Evolutionary conservation across 2,888 invertebrate genomes (phyloP).

Genomic region (Temnothorax unifasciatus): DNA sequence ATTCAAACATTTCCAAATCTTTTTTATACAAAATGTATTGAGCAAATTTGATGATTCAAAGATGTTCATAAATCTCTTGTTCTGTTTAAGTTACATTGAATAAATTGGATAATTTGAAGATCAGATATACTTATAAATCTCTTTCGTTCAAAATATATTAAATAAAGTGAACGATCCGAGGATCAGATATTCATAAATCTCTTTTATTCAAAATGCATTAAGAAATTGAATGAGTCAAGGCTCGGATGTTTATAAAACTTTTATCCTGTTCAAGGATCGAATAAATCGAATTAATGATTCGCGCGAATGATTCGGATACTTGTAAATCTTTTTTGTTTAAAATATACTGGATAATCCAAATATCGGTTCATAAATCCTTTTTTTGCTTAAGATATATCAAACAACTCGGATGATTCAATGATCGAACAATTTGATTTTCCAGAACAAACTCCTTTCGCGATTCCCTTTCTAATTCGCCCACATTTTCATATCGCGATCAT

Average conservation of each 20-base stretch:
- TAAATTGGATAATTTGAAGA: not conserved
- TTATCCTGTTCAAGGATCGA: not conserved
- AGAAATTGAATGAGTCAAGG: not conserved
- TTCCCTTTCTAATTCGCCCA: slow-evolving; percentile 13
- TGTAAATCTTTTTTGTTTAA: not conserved
- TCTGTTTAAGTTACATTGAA: not conserved
- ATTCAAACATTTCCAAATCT: too few species aligned
- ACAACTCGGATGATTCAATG: not conserved
- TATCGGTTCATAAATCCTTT: not conserved
- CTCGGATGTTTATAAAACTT: not conserved
- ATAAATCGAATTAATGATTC: not conserved
- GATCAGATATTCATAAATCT: not conserved
- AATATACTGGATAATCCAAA: not conserved
- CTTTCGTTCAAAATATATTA: not conserved
- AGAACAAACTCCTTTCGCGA: not conserved
- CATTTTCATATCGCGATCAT: slow-evolving; percentile 14
- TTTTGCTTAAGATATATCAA: not conserved
- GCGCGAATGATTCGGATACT: not conserved
- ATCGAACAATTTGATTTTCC: not conserved
- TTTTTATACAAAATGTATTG: too few species aligned
- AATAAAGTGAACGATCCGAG: not conserved
- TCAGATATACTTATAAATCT: not conserved
- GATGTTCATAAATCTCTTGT: too few species aligned
- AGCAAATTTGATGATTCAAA: too few species aligned
- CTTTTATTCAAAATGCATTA: not conserved